phyloP scores from a whole-genome alignment of 1,140 invertebrate species.

The Coboldia fuscipes region DNA sequence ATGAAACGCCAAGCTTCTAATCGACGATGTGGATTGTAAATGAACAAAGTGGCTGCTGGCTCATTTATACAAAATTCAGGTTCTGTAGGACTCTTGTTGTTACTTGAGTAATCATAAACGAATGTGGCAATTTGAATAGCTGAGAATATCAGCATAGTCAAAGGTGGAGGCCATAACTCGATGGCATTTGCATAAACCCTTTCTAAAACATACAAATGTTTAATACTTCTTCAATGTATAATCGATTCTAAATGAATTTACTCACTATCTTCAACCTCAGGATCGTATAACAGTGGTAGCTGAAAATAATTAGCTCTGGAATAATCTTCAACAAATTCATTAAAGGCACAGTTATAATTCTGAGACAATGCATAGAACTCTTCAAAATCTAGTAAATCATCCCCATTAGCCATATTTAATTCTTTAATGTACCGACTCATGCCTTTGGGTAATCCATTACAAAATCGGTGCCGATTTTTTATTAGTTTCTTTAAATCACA shows the following conservation, averaged over 20 bases:
- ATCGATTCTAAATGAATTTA: constrained; percentile 7
- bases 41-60: constrained; percentile 51
- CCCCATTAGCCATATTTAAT: constrained; percentile 44
- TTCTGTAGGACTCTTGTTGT: neutral
- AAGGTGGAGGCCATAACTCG: neutral
- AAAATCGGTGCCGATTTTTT: constrained; percentile 29
- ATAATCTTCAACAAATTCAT: constrained; percentile 31
- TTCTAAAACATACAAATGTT: neutral
- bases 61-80: constrained; percentile 26
- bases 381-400: constrained; percentile 47
- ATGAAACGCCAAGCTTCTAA: constrained; percentile 82
- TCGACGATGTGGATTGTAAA: constrained; percentile 76
- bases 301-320: constrained; percentile 29
- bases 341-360: constrained; percentile 31
- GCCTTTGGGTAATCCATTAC: constrained; percentile 46
- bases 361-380: constrained; percentile 65
- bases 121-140: neutral
- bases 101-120: neutral
- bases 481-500: constrained; percentile 44
- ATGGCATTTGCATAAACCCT: neutral
- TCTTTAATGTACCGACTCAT: constrained; percentile 46
- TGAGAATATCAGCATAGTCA: neutral
- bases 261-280: constrained; percentile 21
- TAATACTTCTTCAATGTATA: neutral
- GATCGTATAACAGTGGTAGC: constrained; percentile 24